These are phyloP conservation scores for Elanoides forficatus DNA, from an alignment of 2,113 vertebrate species.

Conservation along the genomic window DNA sequence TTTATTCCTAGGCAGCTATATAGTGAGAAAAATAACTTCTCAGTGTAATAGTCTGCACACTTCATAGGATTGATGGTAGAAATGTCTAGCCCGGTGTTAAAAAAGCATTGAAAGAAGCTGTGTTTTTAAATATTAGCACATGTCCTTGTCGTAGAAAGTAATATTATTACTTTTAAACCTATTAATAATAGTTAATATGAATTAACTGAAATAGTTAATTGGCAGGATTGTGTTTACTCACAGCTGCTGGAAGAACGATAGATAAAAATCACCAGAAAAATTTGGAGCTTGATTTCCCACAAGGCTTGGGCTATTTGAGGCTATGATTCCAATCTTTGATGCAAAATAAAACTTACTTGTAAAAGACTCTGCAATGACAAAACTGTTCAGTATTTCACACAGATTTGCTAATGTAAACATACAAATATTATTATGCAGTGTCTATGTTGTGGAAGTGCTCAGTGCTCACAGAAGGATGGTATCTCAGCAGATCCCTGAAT, in stretches of 20 bases:
- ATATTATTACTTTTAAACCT: background rate
- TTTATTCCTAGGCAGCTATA: background rate
- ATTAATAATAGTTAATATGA: background rate
- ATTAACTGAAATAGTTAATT: background rate
- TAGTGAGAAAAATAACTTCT: background rate
- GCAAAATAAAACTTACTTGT: background rate
- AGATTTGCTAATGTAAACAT: background rate
- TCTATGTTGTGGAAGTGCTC: background rate
- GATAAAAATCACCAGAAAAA: background rate
- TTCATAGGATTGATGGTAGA: background rate
- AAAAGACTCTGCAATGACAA: background rate
- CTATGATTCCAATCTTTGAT: background rate
- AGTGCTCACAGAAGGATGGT: background rate
- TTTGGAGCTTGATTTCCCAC: background rate
- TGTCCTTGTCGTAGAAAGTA: background rate
- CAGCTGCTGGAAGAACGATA: background rate
- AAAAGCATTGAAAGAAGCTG: background rate
- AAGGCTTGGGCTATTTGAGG: background rate
- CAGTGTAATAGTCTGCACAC: background rate
- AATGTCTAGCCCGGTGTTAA: background rate
- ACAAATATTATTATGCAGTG: background rate
- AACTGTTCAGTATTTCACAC: background rate
- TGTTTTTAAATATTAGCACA: background rate
- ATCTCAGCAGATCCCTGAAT: background rate
- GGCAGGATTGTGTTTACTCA: background rate